Base-by-base conservation (phyloP, 2,113 vertebrate species). In the Mesocricetus auratus region DNA sequence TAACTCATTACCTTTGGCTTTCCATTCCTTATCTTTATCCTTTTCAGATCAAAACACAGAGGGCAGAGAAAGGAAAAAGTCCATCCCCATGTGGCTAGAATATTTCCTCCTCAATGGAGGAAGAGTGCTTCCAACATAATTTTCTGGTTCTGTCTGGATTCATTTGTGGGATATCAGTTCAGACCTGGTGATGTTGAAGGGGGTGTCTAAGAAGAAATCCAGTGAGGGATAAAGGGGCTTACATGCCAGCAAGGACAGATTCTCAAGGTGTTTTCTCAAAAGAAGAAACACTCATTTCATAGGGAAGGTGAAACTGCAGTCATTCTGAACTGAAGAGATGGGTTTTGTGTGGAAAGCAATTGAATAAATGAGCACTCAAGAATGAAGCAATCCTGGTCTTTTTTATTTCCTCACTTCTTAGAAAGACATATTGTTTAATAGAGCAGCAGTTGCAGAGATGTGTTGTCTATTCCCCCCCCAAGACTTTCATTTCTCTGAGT, bases 201-300 rank as follows among this genome's bases (percentile, higher is more conserved):
- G 45, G 79, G 66, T 91, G n/a, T 83, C 88, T 95, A 83, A 69
- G 58, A 68, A 89, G 68, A 89, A 75, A 96, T 86, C 36, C 50
- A 91, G 0, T 89, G 31, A 16, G 73, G 66, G 60, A 21, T 77
- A 91, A 62, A 86, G 47, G 26, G 53, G 42, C 73, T 86, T 91
- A 94, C 64, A 47, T 78, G 71, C 60, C 77, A 88, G 17, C 7
- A 8, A 74, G 68, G 64, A 95, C 53, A 29, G 71, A 69, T n/a
- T 97, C 97, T 90, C 78, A 42, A 69, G 91, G 60, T 90, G 71
- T 96, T 95, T 96, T 64, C 93, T 90, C 93, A 95, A 94, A 47
- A 71, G 42, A 87, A 91, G 22, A 56, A 93, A 64, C 91, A 93
- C 97, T 95, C 75, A 94, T 95, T 98, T 97, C 74, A 93, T 86